Evolutionary conservation across 1,140 invertebrate genomes (phyloP).

Genomic region (Daktulosphaira vitifoliae): DNA sequence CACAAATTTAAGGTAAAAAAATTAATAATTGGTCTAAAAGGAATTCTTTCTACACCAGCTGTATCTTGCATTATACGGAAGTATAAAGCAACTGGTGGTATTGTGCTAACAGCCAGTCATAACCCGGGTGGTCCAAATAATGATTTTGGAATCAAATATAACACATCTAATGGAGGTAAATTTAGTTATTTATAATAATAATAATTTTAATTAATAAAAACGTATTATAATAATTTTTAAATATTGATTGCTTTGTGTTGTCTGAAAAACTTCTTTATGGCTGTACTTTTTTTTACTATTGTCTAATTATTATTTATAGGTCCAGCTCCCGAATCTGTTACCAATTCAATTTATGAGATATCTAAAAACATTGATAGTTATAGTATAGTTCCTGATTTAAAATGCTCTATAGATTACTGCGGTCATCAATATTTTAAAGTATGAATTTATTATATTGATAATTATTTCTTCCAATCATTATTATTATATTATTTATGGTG

Average conservation of each 20-base stretch:
- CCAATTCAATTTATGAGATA: slow-evolving; percentile 78
- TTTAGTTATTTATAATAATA: background rate
- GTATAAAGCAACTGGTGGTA: slow-evolving; percentile 78
- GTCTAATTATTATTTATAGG: slow-evolving; percentile 43
- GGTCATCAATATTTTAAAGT: slow-evolving; percentile 54
- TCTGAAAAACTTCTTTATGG: too few species aligned
- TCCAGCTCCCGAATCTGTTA: slow-evolving; percentile 85
- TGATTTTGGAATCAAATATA: slow-evolving; percentile 99
- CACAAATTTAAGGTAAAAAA: slow-evolving; percentile 70
- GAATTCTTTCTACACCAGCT: slow-evolving; percentile 92
- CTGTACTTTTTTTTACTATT: too few species aligned
- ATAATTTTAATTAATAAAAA: background rate
- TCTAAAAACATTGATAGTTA: slow-evolving; percentile 73
- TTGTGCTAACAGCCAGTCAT: slow-evolving; percentile 95
- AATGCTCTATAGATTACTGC: slow-evolving; percentile 65
- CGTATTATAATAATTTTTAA: background rate
- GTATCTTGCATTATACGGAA: slow-evolving; percentile 90
- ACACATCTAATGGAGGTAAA: slow-evolving; percentile 84
- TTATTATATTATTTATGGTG: slow-evolving; percentile 28
- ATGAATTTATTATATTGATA: slow-evolving; percentile 30
- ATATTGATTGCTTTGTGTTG: background rate
- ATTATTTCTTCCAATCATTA: background rate
- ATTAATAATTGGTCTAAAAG: slow-evolving; percentile 83
- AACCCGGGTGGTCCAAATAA: slow-evolving; percentile 95
- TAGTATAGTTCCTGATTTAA: slow-evolving; percentile 64